phyloP scores from a whole-genome alignment of 2,113 vertebrate species.

The Sinocyclocheilus anshuiensis region DNA sequence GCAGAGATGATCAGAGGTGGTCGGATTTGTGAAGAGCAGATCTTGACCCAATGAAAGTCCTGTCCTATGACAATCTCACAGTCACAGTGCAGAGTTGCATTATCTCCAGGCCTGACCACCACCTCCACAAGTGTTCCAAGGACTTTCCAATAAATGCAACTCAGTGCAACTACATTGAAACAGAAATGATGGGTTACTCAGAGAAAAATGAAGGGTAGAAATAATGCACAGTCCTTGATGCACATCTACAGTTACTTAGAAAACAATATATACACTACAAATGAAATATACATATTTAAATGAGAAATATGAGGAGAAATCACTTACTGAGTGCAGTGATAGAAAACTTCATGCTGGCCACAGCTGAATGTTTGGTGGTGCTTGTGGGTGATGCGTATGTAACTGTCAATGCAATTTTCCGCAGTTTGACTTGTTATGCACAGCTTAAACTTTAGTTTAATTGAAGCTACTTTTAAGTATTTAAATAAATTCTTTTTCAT shows the following conservation, averaged over 20 bases:
- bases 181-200: background rate
- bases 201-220: background rate
- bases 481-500: no score
- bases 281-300: background rate
- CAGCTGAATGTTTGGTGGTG: slow-evolving; percentile 7
- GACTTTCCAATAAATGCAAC: background rate
- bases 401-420: background rate
- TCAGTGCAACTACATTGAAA: background rate
- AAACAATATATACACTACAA: background rate
- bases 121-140: background rate
- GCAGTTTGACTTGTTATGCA: background rate
- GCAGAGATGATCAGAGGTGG: slow-evolving; percentile 22
- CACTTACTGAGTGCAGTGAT: slow-evolving; percentile 3
- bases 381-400: background rate
- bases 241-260: background rate
- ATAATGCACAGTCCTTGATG: background rate
- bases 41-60: slow-evolving; percentile 27
- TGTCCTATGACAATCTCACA: background rate
- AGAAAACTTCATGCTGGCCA: background rate
- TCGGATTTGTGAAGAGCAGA: slow-evolving; percentile 23
- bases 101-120: slow-evolving; percentile 28
- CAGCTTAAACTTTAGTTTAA: background rate
- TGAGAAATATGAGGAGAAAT: background rate
- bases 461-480: no score
- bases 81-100: slow-evolving; percentile 16